Percentiles rank a stretch among this genome's conserved stretches.
These are phyloP conservation scores for Protobothrops flavoviridis DNA, from an alignment of 2,113 vertebrate genomes.

Conservation along the genomic window DNA sequence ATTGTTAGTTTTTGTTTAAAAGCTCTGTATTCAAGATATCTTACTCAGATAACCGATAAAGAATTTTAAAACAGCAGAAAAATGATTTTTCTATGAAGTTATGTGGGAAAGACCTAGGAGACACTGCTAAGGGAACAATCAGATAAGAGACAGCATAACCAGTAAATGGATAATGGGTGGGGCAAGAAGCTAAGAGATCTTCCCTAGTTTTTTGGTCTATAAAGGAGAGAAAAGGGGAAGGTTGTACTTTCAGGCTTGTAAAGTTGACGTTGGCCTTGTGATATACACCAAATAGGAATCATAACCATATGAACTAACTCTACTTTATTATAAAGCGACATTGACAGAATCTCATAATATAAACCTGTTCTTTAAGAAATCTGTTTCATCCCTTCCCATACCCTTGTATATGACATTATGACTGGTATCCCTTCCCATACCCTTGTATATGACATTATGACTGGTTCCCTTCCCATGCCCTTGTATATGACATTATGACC, in stretches of 20 bases:
- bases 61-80: not conserved
- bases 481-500: no score
- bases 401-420: not conserved
- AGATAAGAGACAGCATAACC: not conserved
- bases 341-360: not conserved
- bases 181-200: not conserved
- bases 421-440: not conserved
- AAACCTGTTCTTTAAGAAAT: not conserved
- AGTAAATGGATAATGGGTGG: not conserved
- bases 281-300: not conserved
- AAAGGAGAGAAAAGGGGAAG: not conserved
- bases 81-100: not conserved
- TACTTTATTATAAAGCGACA: not conserved
- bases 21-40: not conserved
- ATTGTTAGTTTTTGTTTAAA: not conserved
- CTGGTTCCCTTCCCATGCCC: no score
- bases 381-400: not conserved
- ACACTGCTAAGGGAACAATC: not conserved
- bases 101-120: not conserved
- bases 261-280: not conserved
- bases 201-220: not conserved
- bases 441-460: not conserved
- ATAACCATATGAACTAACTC: not conserved
- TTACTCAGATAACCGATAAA: not conserved
- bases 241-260: not conserved